Percentiles rank a stretch among this genome's conserved stretches.
phyloP scores from a whole-genome alignment of 2,113 vertebrate genomes.

The Eurypyga helias region DNA sequence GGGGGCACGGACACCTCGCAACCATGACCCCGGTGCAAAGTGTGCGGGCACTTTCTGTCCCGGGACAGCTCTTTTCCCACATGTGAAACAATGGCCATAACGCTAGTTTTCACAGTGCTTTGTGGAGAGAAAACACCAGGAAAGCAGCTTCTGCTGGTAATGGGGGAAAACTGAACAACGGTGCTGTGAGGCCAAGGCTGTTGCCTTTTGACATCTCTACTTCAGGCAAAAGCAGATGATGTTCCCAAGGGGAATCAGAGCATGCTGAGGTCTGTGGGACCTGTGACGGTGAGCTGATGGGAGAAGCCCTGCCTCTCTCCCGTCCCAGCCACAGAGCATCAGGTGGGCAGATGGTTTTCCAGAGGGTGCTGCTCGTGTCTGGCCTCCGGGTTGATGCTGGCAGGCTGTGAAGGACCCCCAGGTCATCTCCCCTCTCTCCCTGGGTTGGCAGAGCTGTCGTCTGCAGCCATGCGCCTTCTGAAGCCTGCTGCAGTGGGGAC shows the following conservation, averaged over 20 bases:
- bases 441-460: too few relatives aligned
- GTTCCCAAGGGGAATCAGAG: background rate
- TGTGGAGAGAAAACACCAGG: background rate
- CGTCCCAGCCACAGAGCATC: background rate
- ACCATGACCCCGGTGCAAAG: background rate
- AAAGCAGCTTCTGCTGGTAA: background rate
- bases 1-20: background rate
- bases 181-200: background rate
- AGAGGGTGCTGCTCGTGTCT: background rate
- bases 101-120: background rate
- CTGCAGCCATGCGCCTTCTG: too few relatives aligned
- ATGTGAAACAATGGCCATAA: accelerated
- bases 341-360: background rate
- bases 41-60: background rate
- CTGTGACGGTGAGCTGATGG: background rate
- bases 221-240: background rate
- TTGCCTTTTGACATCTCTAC: background rate
- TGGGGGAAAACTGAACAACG: background rate
- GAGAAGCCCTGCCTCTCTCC: background rate
- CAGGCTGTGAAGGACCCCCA: background rate
- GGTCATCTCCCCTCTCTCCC: background rate
- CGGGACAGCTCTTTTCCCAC: background rate
- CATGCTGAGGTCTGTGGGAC: background rate
- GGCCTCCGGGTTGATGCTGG: background rate
- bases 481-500: background rate